Base-by-base conservation (phyloP, 2,797 vertebrate species). In the Phoxinus dragarum region DNA sequence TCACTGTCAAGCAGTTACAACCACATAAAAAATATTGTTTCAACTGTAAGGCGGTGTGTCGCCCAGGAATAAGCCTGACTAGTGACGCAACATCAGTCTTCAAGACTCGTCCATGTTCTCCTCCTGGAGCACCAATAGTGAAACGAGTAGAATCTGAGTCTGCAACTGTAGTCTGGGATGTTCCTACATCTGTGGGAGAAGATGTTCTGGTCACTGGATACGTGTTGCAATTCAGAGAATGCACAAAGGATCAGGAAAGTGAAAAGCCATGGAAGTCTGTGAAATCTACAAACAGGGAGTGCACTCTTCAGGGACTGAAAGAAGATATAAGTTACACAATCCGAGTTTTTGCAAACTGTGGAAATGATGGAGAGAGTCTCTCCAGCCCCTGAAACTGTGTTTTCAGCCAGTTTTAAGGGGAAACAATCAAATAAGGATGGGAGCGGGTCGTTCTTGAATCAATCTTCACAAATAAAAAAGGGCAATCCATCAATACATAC, bases 271-370 rank as follows among this genome's bases (percentile, higher is more conserved):
- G 89, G 89, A 59, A 72, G 21, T 40, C 36, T 52, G 61, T 76
- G 1, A 85, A 80, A 73, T 61, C 52, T 54, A 82, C 79, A 59
- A 81, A 17, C 42, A 88, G 87, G 47, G 88, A 88, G 66, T 81
- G 81, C 34, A 80, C 59, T 4, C 34, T 90, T 79, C 40, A 82
- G 8, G 80, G 47, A 68, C 67, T 91, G 49, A 84, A 78, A 79
- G 23, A 8, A 27, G 64, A 82, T 9, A 85, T 67, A n/a, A 0
- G 19, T 49, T 91, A 89, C 79, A 76, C 19, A 17, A 31, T 88
- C 12, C 49, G 86, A 75, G 86, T 91, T 71, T 84, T 54, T 47
- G 87, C 88, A 59, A 84, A 74, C 19, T 88, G 88, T 81, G 88
- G 75, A 1, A 66, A 86, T 80, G 67, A 81, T 52, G 85, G 86